Conservation (phyloP, 1,140 invertebrate genomes). For the Atta colombica region DNA sequence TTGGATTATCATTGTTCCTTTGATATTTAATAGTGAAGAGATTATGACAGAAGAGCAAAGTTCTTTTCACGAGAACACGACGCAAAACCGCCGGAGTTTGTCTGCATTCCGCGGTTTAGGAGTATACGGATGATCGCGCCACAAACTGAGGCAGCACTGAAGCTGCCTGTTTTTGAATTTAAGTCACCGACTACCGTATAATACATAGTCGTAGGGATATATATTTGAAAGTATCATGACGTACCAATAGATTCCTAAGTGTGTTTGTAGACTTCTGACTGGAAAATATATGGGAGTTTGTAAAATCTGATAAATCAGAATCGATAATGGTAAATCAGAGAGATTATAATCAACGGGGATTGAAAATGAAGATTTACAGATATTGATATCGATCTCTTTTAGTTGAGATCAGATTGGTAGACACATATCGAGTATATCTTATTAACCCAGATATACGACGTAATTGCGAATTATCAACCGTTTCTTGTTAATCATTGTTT, state of each 20-base stretch:
- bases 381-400: background rate
- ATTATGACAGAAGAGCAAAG: slow-evolving; percentile 39
- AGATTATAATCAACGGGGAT: slow-evolving; percentile 9
- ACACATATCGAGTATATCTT: slow-evolving; percentile 12
- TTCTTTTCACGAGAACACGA: slow-evolving; percentile 8
- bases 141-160: slow-evolving; percentile 49
- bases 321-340: background rate
- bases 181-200: slow-evolving; percentile 17
- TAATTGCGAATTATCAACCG: slow-evolving; percentile 4
- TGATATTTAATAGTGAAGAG: background rate
- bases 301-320: background rate
- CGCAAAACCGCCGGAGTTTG: slow-evolving; percentile 74
- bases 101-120: slow-evolving; percentile 77
- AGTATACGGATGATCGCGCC: slow-evolving; percentile 55
- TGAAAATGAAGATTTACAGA: slow-evolving; percentile 11
- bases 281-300: background rate
- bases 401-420: background rate
- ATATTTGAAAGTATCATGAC: background rate
- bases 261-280: background rate
- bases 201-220: background rate
- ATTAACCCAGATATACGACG: background rate
- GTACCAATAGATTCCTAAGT: background rate
- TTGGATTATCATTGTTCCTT: too few relatives aligned
- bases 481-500: slow-evolving; percentile 10
- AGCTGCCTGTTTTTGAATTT: slow-evolving; percentile 50